Evolutionary conservation across 2,113 vertebrate genomes (phyloP).

Genomic region (Motacilla tschutschensis): DNA sequence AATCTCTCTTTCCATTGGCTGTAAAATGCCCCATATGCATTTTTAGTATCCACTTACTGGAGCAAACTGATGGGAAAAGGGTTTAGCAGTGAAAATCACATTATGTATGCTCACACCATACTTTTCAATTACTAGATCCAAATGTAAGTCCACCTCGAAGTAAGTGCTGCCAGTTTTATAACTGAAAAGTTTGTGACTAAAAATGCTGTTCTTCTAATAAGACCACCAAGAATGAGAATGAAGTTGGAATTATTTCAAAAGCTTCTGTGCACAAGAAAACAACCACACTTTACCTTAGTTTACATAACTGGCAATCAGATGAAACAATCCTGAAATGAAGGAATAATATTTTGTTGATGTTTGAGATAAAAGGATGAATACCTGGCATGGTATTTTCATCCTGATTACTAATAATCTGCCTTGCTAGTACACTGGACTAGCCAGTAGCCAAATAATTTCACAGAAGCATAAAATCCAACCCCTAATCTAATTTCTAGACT

Average conservation of each 20-base stretch:
- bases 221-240: background rate
- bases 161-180: background rate
- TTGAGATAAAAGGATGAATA: background rate
- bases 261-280: background rate
- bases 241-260: background rate
- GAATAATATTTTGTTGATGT: background rate
- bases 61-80: background rate
- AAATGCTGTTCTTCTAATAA: background rate
- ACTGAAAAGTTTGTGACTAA: background rate
- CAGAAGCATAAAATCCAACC: background rate
- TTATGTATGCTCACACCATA: background rate
- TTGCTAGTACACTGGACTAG: background rate
- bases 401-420: background rate
- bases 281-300: background rate
- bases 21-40: background rate
- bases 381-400: background rate
- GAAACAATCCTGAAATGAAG: background rate
- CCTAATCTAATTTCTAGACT: background rate
- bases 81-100: background rate
- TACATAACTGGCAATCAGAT: background rate
- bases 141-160: background rate
- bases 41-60: background rate
- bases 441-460: background rate
- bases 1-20: background rate
- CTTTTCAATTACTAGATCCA: background rate